Evolutionary conservation across 2,888 invertebrate species (phyloP), one percentile per base, ranked within the genome.

Genomic region (Agrotis ipsilon): DNA sequence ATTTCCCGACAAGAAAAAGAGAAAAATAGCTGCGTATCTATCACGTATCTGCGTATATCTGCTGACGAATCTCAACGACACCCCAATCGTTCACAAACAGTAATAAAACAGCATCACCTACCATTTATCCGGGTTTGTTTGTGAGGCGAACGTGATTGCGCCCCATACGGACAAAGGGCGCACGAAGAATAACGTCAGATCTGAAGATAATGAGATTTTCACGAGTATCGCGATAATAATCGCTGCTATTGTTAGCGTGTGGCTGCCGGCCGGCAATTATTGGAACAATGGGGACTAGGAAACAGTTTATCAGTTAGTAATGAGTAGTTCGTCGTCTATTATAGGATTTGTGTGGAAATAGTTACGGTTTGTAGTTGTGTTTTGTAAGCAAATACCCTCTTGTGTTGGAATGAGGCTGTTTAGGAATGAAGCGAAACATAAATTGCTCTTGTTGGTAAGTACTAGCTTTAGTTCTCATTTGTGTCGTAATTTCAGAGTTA

Each of bases 161-260:
- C 75, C 77, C 80, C 71, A 69, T 80, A 75, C 75, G 80, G 69
- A 82, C 77, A 83, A 82, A 82, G 79, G 78, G 79, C 64, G 67
- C 32, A 82, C 72, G 80, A 84, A 85, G 85, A 86, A 86, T 87
- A 87, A 88, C 87, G 82, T 75, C 86, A 87, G 85, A 90, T 90
- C 89, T 89, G 87, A 80, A 85, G 86, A 86, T 91, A 91, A 93
- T 92, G 92, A 92, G 92, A 89, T 90, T 91, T 91, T 88, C 90
- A 91, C 87, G 88, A 89, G 89, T 88, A 89, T 90, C 89, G 89
- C 87, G 88, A 89, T 89, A 90, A 89, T 92, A 90, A 90, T 89
- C 87, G 89, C 87, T 86, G 81, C 84, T 83, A 86, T 89, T 90
- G 90, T 89, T 88, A 87, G 87, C 85, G 82, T 83, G 84, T 71